A percentile compares a stretch with the other conserved stretches of the same genome.
phyloP scores from a whole-genome alignment of 2,113 vertebrate species.

The Tyto alba region DNA sequence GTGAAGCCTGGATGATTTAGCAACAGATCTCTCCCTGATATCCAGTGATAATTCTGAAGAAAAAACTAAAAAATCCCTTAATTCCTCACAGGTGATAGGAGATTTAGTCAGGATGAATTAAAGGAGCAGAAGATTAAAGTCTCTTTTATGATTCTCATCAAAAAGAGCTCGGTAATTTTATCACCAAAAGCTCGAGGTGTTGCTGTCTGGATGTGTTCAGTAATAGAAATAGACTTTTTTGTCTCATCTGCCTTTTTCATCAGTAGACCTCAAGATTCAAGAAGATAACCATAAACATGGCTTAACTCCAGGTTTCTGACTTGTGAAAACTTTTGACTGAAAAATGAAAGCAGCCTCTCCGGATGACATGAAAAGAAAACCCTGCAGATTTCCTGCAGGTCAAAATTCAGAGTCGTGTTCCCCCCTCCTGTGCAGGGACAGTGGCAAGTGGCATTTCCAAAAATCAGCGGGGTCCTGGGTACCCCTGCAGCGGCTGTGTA shows the following conservation, averaged over 20 bases:
- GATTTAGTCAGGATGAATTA: not conserved
- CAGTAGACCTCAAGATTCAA: not conserved
- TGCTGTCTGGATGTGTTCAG: not conserved
- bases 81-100: not conserved
- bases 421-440: accelerated
- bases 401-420: not conserved
- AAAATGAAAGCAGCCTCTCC: not conserved
- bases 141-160: not conserved
- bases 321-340: not conserved
- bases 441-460: not conserved
- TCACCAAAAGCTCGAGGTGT: not conserved
- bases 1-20: not conserved
- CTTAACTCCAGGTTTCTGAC: not conserved
- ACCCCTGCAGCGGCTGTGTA: not conserved
- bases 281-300: not conserved
- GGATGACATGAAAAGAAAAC: not conserved
- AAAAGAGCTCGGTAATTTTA: not conserved
- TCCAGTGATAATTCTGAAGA: not conserved
- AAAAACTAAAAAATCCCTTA: not conserved
- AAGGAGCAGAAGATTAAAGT: not conserved
- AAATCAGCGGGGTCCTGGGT: not conserved
- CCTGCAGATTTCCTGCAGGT: accelerated
- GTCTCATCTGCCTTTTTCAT: not conserved
- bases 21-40: not conserved
- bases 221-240: not conserved